Base-by-base conservation (phyloP, 2,888 invertebrate genomes). In the Octonoba sinensis region DNA sequence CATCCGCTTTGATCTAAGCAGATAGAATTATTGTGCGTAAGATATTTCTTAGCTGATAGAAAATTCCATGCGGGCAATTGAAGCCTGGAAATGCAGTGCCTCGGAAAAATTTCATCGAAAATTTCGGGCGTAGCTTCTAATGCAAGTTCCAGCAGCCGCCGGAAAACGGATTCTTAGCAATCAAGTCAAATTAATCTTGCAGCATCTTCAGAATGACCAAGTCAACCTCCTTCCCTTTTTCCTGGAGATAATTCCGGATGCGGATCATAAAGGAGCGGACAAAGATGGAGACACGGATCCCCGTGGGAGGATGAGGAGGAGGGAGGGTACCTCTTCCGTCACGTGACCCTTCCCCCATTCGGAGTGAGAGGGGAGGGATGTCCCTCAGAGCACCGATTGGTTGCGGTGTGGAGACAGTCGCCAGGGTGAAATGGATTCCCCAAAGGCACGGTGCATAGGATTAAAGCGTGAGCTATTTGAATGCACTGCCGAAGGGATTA, bases 401-500 rank as follows among this genome's bases (percentile, higher is more conserved):
- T 81, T 81, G 79, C 56, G 73, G 69, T 75, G 71, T 56, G 71
- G 71, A 69, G 44, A 22, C 72, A 62, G 62, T 73, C 66, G 65
- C 71, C 64, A 62, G 69, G 76, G 69, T 59, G 71, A 71, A 59
- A 71, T 65, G 57, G 71, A 78, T 67, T 66, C 71, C 65, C 72
- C 46, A 18, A 57, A 44, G 60, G 44, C 56, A 20, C 59, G 27
- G 57, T 79, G 78, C 79, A 79, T 73, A 73, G 79, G 79, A 81
- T 81, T 69, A 81, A 44, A 36, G 57, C 73, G 51, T 59, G 65
- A 57, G 77, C 77, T 65, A 71, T 78, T 79, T 72, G 72, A 66
- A 79, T 65, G 78, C 60, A 60, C 67, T 51, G 75, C 60, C 59
- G 60, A 72, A 27, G 24, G 67, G 78, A 72, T 79, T 79, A 79